Evolutionary conservation across 1,140 invertebrate species (phyloP), one percentile per base, ranked within the genome.

Genomic region (Bombus pyrosoma): DNA sequence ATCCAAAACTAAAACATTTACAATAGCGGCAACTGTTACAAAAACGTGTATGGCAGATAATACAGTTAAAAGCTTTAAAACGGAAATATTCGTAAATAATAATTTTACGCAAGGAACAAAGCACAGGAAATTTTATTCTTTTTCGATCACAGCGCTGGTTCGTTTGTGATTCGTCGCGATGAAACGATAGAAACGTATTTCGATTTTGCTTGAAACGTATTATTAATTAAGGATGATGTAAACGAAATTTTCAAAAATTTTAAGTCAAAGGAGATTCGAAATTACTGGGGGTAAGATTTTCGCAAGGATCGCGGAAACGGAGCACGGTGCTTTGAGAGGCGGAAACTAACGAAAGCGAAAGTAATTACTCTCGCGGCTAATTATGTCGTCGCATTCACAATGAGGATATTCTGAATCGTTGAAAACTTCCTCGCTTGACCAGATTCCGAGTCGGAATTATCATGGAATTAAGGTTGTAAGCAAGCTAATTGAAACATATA

Each of bases 381-480:
- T 78, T 78, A 69, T 53, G 47, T n/a, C 78, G 66, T 64, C 53
- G 78, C 66, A 79, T 68, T 68, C 62, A 43, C 41, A 80, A 69
- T 80, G 78, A 69, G 78, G 34, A 69, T 69, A 69, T 69, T 53
- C 78, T 22, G 66, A 69, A 32, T 28, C 41, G 41, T n/a, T 69
- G 78, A 53, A 68, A 80, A 69, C 43, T 37, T 47, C 25, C 13
- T 4, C 10, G 41, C 13, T 53, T 53, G 25, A 53, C 43, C 64
- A n/a, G 64, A 69, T 80, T 69, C 37, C 43, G 10, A 37, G 37
- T 15, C 6, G 15, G 47, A 53, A 80, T 69, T 69, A 80, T 8
- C 78, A 28, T 25, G 34, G n/a, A 80, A 80, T 80, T 80, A 69
- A 66, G 25, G 34, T 6, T 32, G 62, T 53, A 80, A 80, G 64